Base-by-base conservation (phyloP, 1,140 invertebrate species). In the Aphidius ervi region DNA sequence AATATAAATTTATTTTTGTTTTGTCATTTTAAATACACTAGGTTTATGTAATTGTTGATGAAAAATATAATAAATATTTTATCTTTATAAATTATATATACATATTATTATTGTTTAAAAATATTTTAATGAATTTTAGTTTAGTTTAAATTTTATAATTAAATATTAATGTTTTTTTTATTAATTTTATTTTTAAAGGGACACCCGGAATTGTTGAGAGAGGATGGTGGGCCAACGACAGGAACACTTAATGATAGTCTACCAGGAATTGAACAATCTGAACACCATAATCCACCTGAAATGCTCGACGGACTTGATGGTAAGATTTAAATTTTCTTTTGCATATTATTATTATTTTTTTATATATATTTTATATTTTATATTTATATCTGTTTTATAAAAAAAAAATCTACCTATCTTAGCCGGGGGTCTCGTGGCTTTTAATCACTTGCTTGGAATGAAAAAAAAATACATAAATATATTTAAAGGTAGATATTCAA, bases 261-360 rank as follows among this genome's bases (percentile, higher is more conserved):
- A 64, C 65, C 72, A 60, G 75, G 72, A 59, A 71, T 76, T 16
- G 78, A 79, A 69, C 68, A 74, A 63, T 78, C 77, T 42, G 78
- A 80, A 61, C 75, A 79, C 46, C 76, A 77, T 66, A 79, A 77
- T 70, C 78, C 75, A 64, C 77, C 74, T 46, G 78, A 80, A 75
- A 76, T 75, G 71, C 70, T 79, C 64, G 78, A 80, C 69, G 77
- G 77, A 74, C 74, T 78, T 63, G 78, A 80, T 79, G 78, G 78
- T 80, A 79, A 80, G 78, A 79, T 56, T 49, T 58, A 61, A 68
- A 20, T 68, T 58, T 65, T 40, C 42, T 54, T 42, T 42, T 5
- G 40, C 52, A n/a, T 62, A 60, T 64, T 58, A 64, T 66, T 67
- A 53, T 54, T 48, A 49, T 59, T 55, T 70, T 67, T 66, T 60